A percentile compares a stretch with the other conserved stretches of the same genome.
Evolutionary conservation across 2,888 invertebrate genomes (phyloP).

Genomic region (Marronus borbonicus): DNA sequence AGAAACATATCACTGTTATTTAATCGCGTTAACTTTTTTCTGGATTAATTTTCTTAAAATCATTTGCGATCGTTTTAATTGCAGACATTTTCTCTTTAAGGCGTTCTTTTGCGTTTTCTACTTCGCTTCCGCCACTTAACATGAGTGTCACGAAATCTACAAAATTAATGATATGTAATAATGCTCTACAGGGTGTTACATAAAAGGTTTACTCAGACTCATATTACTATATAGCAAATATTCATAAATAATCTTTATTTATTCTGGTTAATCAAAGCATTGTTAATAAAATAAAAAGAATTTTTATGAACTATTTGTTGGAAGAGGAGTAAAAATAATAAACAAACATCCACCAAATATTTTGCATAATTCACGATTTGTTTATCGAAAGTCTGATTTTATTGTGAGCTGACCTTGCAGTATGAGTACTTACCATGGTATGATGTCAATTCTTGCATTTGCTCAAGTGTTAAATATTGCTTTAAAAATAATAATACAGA

Average conservation of each 20-base stretch:
- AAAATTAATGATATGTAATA: slow-evolving; percentile 59
- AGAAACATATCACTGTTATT: background rate
- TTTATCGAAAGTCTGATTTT: too few relatives aligned
- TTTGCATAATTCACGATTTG: too few relatives aligned
- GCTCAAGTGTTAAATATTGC: slow-evolving; percentile 78
- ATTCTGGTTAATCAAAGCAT: too few relatives aligned
- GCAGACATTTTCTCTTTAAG: slow-evolving; percentile 71
- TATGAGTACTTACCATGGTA: slow-evolving; percentile 81
- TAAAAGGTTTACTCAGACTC: too few relatives aligned
- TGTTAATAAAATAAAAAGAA: too few relatives aligned
- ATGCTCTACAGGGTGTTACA: background rate
- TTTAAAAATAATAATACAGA: slow-evolving; percentile 83
- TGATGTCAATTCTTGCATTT: slow-evolving; percentile 76
- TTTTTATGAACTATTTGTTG: too few relatives aligned
- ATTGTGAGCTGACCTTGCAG: background rate
- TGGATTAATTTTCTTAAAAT: slow-evolving; percentile 69
- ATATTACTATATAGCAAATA: too few relatives aligned
- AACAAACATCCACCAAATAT: too few relatives aligned
- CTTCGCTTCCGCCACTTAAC: slow-evolving; percentile 73
- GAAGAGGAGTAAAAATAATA: too few relatives aligned
- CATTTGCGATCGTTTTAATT: slow-evolving; percentile 73
- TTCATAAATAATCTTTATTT: too few relatives aligned
- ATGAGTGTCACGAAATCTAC: slow-evolving; percentile 79
- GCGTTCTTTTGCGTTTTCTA: slow-evolving; percentile 70
- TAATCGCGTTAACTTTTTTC: slow-evolving; percentile 52